Evolutionary conservation across 2,113 vertebrate genomes (phyloP).

Genomic region (Isurus oxyrinchus): DNA sequence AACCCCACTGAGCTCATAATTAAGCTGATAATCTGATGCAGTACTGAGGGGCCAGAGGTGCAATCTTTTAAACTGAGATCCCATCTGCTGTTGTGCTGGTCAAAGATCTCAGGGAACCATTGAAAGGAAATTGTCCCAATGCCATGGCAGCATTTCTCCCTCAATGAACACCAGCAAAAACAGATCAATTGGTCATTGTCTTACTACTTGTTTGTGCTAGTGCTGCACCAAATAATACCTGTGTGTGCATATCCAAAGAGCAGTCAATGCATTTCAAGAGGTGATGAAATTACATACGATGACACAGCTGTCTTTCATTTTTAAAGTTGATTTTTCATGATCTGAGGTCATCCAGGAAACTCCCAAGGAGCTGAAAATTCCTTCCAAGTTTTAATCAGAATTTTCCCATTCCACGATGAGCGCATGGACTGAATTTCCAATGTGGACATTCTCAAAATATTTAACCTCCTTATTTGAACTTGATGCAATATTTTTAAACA

Average conservation of each 20-base stretch:
- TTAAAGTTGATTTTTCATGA: background rate
- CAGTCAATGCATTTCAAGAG: background rate
- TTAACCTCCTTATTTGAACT: background rate
- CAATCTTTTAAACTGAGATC: slow-evolving; percentile 22
- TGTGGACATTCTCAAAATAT: background rate
- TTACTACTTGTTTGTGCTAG: background rate
- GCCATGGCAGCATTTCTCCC: background rate
- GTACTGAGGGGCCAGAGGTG: background rate
- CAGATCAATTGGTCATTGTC: background rate
- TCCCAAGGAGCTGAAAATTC: background rate
- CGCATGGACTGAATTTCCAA: background rate
- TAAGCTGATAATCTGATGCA: slow-evolving; percentile 30
- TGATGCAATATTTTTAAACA: background rate
- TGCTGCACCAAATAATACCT: background rate
- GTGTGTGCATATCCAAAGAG: background rate
- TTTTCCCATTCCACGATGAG: background rate
- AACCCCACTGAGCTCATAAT: slow-evolving; percentile 20
- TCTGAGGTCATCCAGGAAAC: background rate
- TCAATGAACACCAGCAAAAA: background rate
- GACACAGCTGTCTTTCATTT: background rate
- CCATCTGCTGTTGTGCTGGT: slow-evolving; percentile 16
- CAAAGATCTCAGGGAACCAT: background rate
- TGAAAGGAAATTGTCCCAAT: background rate
- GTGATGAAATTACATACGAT: background rate
- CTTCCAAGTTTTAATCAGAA: background rate